These are phyloP conservation scores for Formicarius rufipectus DNA, from an alignment of 2,113 vertebrate genomes.

Conservation along the genomic window DNA sequence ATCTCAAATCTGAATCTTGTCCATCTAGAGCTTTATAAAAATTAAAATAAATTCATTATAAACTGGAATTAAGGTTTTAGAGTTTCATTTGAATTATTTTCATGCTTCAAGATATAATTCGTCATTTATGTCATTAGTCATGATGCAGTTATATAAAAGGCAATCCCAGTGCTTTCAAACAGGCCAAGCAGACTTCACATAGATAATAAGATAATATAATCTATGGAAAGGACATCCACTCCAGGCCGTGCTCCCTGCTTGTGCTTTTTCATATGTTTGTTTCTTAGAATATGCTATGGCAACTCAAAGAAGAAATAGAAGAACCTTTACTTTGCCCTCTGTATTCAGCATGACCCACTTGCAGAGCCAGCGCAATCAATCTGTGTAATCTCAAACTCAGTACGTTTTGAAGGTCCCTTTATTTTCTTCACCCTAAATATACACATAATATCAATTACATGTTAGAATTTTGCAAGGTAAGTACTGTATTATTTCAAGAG, in stretches of 20 bases:
- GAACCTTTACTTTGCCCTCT: neutral
- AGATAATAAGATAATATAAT: neutral
- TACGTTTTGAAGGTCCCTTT: neutral
- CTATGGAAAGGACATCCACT: neutral
- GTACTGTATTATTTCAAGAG: neutral
- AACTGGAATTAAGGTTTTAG: neutral
- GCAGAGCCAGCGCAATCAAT: neutral
- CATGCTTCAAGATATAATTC: neutral
- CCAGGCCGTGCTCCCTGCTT: neutral
- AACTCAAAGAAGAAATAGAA: neutral
- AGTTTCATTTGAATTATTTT: neutral
- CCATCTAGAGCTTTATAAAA: neutral
- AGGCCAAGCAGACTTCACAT: neutral
- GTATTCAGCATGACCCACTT: neutral
- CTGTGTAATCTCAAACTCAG: neutral
- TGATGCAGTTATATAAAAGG: neutral
- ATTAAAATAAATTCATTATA: neutral
- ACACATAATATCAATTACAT: neutral
- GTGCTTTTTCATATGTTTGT: neutral
- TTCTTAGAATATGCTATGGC: neutral
- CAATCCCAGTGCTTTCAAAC: neutral
- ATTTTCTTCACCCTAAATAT: neutral
- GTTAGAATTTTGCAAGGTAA: neutral
- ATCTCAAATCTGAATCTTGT: neutral
- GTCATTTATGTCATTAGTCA: neutral